These are phyloP conservation scores for Polyommatus icarus DNA, from an alignment of 2,888 invertebrate species.

Conservation along the genomic window DNA sequence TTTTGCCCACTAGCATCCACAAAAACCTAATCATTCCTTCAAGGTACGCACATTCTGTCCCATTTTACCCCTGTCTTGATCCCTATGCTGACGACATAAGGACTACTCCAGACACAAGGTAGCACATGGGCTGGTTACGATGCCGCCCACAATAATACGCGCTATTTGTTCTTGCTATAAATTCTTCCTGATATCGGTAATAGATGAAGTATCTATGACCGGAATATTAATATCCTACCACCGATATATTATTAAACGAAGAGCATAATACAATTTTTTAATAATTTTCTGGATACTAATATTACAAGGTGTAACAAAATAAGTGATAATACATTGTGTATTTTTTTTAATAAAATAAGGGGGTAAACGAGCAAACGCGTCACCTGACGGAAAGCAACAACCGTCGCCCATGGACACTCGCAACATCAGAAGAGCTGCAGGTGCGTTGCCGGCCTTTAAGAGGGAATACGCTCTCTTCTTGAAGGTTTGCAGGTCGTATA, in stretches of 20 bases:
- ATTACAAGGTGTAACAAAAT: too few species aligned
- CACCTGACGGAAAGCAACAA: too few species aligned
- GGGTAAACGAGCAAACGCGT: too few species aligned
- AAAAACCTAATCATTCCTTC: not conserved
- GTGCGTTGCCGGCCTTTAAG: too few species aligned
- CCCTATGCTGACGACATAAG: not conserved
- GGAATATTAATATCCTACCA: conserved; percentile 15
- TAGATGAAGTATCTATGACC: conserved; percentile 26
- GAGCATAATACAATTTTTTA: too few species aligned
- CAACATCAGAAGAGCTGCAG: too few species aligned
- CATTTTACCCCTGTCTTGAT: not conserved
- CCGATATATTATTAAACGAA: not conserved
- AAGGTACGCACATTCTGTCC: not conserved
- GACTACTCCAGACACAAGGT: not conserved
- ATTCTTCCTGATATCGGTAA: conserved; percentile 17
- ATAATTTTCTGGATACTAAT: too few species aligned
- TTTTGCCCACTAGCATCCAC: not conserved
- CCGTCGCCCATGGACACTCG: too few species aligned
- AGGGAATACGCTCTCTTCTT: too few species aligned
- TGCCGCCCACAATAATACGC: not conserved
- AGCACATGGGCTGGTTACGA: not conserved
- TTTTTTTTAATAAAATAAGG: too few species aligned
- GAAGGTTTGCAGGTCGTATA: too few species aligned
- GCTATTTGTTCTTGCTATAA: conserved; percentile 20
- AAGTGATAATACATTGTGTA: too few species aligned